Evolutionary conservation across 2,113 vertebrate genomes (phyloP).

Genomic region (Merops nubicus): DNA sequence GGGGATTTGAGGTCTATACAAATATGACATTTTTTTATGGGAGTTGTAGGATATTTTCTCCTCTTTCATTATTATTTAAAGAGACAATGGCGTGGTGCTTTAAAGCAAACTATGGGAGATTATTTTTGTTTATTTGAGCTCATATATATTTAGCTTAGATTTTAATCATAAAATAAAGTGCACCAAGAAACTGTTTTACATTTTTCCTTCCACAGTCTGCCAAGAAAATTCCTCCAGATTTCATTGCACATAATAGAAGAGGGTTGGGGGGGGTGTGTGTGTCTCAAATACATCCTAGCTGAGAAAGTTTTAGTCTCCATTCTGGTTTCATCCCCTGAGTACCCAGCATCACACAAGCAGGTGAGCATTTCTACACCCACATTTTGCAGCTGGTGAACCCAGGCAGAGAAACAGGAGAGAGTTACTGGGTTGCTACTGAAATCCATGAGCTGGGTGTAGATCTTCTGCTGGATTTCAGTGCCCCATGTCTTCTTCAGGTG

Average conservation of each 20-base stretch:
- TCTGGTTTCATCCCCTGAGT: rapidly evolving
- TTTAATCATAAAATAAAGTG: constrained; percentile 11
- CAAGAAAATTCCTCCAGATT: constrained; percentile 27
- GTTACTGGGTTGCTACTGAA: background rate
- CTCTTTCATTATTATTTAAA: constrained; percentile 72
- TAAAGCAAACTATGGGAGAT: constrained; percentile 17
- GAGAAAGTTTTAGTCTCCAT: background rate
- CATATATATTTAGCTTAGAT: constrained; percentile 35
- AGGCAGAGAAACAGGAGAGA: background rate
- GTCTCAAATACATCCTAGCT: background rate
- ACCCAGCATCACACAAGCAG: background rate
- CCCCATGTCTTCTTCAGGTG: rapidly evolving
- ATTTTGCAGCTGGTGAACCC: background rate
- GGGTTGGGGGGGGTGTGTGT: background rate
- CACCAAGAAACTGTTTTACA: background rate
- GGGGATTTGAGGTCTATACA: constrained; percentile 87
- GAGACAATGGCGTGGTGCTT: constrained; percentile 60
- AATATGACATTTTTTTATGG: constrained; percentile 79
- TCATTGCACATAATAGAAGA: background rate
- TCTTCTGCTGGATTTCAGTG: background rate
- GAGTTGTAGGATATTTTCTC: constrained; percentile 68
- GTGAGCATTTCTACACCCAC: background rate
- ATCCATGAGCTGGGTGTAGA: background rate
- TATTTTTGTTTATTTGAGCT: constrained; percentile 58
- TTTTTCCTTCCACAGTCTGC: background rate